Evolutionary conservation across 2,888 invertebrate species (phyloP), one percentile per base, ranked within the genome.

Genomic region (Lasioglossum pauxillum): DNA sequence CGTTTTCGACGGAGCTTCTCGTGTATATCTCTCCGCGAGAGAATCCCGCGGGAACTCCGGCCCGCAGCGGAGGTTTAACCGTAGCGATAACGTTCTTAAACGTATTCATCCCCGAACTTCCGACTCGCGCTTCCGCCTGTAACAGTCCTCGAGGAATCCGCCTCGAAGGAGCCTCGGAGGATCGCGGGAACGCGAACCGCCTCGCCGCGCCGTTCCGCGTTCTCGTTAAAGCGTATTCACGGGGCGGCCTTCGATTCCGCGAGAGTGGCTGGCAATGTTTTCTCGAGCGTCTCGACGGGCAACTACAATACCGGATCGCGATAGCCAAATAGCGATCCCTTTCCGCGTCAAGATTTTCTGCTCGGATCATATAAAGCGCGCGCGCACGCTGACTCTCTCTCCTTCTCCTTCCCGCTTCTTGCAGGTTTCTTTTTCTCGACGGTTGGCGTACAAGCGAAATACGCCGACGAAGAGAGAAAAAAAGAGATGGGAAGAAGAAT

Each of bases 71-170:
- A 73, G 83, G 71, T 83, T 79, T 71, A 84, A 84, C 77, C 74
- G 80, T 71, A 79, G n/a, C 82, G 86, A 86, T 87, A 90, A 88
- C 84, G 87, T 83, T 80, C 78, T 76, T 84, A 87, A 87, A 92
- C 84, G 89, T 90, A 91, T 91, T 91, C 90, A 90, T 89, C 81
- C 83, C 64, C 85, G 78, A 83, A 82, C n/a, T 83, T 84, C 89
- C 83, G 80, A 78, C 82, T 87, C 78, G 69, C 38, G 23, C 8
- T 67, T 67, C 67, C 35, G 31, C 19, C 57, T 10, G 67, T 8
- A 35, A 41, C 23, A 10, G 38, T 23, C 23, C 38, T 38, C 69
- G 38, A 41, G 35, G 23, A 41, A 35, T 35, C 31, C 19, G 16
- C 38, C 19, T 57, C 8, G 23, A 23, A 67, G 67, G n/a, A 57